A percentile compares a stretch with the other conserved stretches of the same genome.
phyloP scores from a whole-genome alignment of 2,113 vertebrate genomes.

The Leucopsar rothschildi region DNA sequence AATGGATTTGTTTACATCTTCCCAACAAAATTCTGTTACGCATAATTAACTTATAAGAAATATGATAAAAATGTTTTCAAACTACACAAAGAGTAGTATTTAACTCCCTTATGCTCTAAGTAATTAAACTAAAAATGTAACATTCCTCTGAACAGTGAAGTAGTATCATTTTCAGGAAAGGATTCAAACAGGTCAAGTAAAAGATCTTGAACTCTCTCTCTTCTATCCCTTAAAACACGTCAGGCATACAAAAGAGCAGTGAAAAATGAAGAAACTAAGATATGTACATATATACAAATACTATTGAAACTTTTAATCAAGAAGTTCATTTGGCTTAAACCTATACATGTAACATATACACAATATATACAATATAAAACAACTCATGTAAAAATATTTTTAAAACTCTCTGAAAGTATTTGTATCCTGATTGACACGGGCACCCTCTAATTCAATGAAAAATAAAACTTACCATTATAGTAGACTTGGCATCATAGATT shows the following conservation, averaged over 20 bases:
- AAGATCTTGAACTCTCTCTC: neutral
- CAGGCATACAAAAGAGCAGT: neutral
- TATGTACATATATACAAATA: neutral
- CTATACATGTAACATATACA: neutral
- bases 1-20: neutral
- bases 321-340: neutral
- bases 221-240: neutral
- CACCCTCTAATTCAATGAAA: neutral
- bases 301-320: neutral
- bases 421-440: neutral
- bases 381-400: neutral
- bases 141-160: neutral
- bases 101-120: neutral
- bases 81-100: neutral
- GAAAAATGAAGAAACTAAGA: neutral
- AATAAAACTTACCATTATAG: conserved; percentile 84
- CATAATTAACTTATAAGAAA: neutral
- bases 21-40: neutral
- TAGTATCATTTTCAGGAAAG: neutral
- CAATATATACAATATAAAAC: neutral
- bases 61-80: neutral
- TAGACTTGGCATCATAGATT: conserved; percentile 90
- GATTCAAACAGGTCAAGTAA: neutral
- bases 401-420: neutral
- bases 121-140: neutral